These are phyloP conservation scores for Cariama cristata DNA, from an alignment of 2,113 vertebrate species.

Conservation along the genomic window DNA sequence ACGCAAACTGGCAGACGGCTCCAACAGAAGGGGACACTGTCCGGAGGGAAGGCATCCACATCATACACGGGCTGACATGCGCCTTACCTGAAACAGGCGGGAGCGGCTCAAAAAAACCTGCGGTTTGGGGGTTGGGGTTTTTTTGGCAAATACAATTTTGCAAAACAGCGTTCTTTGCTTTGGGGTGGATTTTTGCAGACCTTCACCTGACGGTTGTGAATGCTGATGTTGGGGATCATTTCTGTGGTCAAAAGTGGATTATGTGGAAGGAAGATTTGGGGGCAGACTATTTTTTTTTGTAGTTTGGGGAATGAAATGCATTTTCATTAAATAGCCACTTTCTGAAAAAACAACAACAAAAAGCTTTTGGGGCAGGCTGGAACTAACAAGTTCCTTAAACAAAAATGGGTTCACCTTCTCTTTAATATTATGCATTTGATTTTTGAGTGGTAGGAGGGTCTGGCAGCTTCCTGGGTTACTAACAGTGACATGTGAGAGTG, in stretches of 20 bases:
- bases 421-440: background rate
- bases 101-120: background rate
- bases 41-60: conserved; percentile 34
- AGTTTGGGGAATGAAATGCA: background rate
- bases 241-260: background rate
- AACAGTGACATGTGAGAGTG: background rate
- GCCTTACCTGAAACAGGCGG: conserved; percentile 37
- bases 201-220: fast-evolving
- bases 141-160: background rate
- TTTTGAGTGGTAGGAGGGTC: background rate
- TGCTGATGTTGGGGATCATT: background rate
- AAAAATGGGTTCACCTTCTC: background rate
- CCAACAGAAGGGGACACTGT: conserved; percentile 14
- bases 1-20: conserved; percentile 46
- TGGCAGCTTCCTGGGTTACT: background rate
- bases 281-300: background rate
- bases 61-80: conserved; percentile 17
- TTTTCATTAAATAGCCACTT: background rate
- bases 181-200: background rate
- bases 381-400: background rate
- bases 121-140: too few species aligned
- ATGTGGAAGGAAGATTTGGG: background rate
- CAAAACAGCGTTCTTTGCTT: background rate
- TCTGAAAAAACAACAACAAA: background rate
- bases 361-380: background rate